Conservation (phyloP, 2,797 vertebrate species). For the Pangasius djambal region DNA sequence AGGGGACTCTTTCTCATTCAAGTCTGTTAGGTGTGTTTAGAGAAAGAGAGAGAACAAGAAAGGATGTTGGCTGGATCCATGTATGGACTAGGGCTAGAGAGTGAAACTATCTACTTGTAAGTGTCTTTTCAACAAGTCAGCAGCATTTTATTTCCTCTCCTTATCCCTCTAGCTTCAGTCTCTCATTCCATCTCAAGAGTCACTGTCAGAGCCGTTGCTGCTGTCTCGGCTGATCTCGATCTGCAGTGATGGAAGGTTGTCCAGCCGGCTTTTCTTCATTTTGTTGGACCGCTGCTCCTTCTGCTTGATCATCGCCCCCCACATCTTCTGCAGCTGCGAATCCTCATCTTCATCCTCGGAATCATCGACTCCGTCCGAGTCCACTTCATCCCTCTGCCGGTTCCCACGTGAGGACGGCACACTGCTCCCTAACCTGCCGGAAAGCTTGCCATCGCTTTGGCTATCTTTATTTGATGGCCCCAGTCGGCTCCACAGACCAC, state of each 20-base stretch:
- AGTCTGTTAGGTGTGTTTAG: background rate
- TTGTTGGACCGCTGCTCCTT: constrained; percentile 87
- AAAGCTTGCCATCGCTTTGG: constrained; percentile 28
- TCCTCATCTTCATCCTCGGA: constrained; percentile 89
- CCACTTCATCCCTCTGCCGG: constrained; percentile 23
- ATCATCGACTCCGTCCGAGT: constrained; percentile 69
- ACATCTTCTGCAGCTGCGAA: constrained; percentile 89
- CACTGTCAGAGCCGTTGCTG: constrained; percentile 90
- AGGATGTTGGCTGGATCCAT: constrained; percentile 28
- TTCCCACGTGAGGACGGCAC: constrained; percentile 34
- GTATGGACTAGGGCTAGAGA: constrained; percentile 23
- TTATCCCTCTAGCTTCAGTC: constrained; percentile 2
- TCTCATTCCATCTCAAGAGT: constrained; percentile 77
- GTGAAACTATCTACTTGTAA: constrained; percentile 42
- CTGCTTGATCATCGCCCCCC: constrained; percentile 96
- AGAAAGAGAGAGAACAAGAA: background rate
- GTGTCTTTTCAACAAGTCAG: constrained; percentile 34
- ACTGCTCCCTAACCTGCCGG: constrained; percentile 10
- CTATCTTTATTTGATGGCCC: constrained; percentile 74
- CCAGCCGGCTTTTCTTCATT: constrained; percentile 94
- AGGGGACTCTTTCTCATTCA: background rate
- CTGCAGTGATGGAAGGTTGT: constrained; percentile 94
- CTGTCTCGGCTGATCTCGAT: constrained; percentile 98
- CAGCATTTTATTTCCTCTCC: constrained; percentile 6
- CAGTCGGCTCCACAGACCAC: constrained; percentile 90